Base-by-base conservation (phyloP, 2,113 vertebrate species). In the Dasyornis broadbenti region DNA sequence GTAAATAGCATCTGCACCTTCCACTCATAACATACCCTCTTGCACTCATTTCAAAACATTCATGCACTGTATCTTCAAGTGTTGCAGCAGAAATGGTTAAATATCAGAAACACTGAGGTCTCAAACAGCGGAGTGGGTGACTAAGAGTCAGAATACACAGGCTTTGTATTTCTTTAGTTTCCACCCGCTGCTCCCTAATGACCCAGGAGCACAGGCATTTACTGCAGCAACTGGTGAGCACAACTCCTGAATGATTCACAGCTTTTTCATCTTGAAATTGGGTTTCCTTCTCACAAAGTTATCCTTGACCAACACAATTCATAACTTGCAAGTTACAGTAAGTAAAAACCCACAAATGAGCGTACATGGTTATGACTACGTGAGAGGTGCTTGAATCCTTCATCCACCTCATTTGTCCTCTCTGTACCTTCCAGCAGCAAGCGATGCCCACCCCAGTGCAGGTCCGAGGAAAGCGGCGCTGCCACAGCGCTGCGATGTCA, bases 241-340 rank as follows among this genome's bases (percentile, higher is more conserved):
- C 37, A 15, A 33, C 17, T 65, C 47, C 83, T 22, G 59, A 64
- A 71, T 1, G 4, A 56, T 15, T 57, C 16, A 35, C 37, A 47
- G 28, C 23, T 45, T 76, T 44, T 52, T 35, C 35, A 23, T 13
- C 57, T 44, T 13, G 28, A 40, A 71, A 72, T 5, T 13, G 11
- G 14, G 39, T 16, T 73, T 59, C 33, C n/a, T 71, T 57, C 61
- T 40, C 42, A 18, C 13, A 11, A 28, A 92, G 26, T 31, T 39
- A 33, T 2, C 21, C 19, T 13, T 44, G 54, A 45, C 56, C 40
- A 64, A 61, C 53, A 86, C 19, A 6, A 17, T 15, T n/a, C 47
- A 5, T 13, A 65, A 21, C 53, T 0, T 3, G 19, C n/a, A 9
- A 8, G 13, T 6, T 6, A 16, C 2, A 3, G 16, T 0, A 7